These are phyloP conservation scores for Elysia crispata DNA, from an alignment of 2,888 invertebrate species.

Conservation along the genomic window DNA sequence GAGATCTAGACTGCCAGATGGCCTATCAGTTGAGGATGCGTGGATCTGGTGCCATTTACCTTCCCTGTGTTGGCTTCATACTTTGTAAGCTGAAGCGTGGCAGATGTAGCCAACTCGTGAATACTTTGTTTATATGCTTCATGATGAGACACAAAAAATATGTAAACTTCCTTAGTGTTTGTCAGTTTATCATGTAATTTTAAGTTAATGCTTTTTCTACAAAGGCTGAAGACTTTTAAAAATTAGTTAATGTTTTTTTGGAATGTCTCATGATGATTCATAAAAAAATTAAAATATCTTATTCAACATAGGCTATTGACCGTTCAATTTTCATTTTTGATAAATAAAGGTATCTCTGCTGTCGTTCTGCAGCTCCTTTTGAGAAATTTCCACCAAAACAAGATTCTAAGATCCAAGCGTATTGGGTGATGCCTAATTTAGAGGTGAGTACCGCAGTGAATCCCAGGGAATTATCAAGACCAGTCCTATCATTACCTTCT, in stretches of 20 bases:
- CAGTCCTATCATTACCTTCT: too few species aligned
- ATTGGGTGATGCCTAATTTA: conserved; percentile 97
- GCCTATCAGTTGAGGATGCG: conserved; percentile 97
- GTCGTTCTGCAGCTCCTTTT: conserved; percentile 69
- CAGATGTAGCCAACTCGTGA: too few species aligned
- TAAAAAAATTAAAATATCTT: background rate
- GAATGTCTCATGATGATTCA: background rate
- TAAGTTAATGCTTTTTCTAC: too few species aligned
- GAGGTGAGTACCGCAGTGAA: conserved; percentile 79
- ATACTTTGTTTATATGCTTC: too few species aligned
- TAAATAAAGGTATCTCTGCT: background rate
- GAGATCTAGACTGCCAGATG: conserved; percentile 94
- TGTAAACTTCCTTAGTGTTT: too few species aligned
- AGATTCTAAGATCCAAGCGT: conserved; percentile 84
- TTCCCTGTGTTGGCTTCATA: conserved; percentile 94
- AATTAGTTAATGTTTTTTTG: background rate
- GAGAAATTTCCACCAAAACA: conserved; percentile 60
- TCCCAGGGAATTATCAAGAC: too few species aligned
- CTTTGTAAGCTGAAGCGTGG: too few species aligned
- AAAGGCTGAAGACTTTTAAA: background rate
- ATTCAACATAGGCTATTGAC: background rate
- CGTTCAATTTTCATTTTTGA: background rate
- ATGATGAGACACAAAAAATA: too few species aligned
- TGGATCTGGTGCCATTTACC: conserved; percentile 92
- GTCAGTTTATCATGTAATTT: too few species aligned